Conservation (phyloP, 2,888 invertebrate genomes). For the Capitulum mitella region DNA sequence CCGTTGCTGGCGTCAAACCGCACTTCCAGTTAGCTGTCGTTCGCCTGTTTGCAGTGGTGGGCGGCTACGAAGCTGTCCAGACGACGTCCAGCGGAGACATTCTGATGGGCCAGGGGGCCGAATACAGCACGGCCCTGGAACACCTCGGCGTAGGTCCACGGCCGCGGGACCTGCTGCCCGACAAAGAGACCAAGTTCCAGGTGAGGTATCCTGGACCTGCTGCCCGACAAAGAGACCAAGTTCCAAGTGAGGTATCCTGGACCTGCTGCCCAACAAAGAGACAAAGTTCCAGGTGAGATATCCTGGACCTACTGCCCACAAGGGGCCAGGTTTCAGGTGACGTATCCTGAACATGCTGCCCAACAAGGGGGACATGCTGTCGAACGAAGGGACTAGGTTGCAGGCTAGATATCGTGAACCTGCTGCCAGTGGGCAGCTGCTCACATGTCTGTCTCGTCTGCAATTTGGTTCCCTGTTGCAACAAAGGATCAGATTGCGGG, state of each 20-base stretch:
- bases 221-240: slow-evolving; percentile 34
- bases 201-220: slow-evolving; percentile 34
- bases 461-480: too few species aligned
- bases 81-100: slow-evolving; percentile 4
- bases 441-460: too few species aligned
- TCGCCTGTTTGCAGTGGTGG: too few species aligned
- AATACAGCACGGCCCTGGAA: background rate
- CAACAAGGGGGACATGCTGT: too few species aligned
- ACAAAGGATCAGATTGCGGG: too few species aligned
- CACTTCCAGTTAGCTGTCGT: too few species aligned
- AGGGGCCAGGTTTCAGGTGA: slow-evolving; percentile 35
- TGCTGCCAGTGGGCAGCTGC: too few species aligned
- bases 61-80: slow-evolving; percentile 27
- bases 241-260: slow-evolving; percentile 36
- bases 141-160: slow-evolving; percentile 1
- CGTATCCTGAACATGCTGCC: too few species aligned
- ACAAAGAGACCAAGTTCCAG: slow-evolving; percentile 35
- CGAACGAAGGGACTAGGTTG: too few species aligned
- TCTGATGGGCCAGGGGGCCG: slow-evolving; percentile 10
- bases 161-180: slow-evolving; percentile 32
- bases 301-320: slow-evolving; percentile 33
- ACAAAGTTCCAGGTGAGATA: slow-evolving; percentile 36
- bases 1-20: too few species aligned
- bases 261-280: slow-evolving; percentile 32
- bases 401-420: too few species aligned